Evolutionary conservation across 2,797 vertebrate genomes (phyloP), one percentile per base, ranked within the genome.

Genomic region (Poeciliopsis turneri): DNA sequence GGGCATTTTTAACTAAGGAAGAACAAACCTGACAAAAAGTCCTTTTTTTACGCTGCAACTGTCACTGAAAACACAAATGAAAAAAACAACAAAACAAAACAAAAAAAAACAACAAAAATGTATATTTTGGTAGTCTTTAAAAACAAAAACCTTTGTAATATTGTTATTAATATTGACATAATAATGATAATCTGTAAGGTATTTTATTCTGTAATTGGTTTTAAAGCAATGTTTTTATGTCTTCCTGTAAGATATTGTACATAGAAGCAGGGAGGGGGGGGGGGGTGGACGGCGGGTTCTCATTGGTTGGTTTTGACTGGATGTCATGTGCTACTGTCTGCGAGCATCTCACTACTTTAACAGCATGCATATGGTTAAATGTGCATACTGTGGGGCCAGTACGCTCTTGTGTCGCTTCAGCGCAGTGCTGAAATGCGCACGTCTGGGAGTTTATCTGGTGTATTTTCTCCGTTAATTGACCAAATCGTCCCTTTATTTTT

Each of bases 221-320:
- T 96, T 94, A 97, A 97, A 95, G 90, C 92, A 93, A 96, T 96
- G 95, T 95, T 94, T 96, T 96, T 94, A 95, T 95, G 96, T 95
- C 96, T 92, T 96, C 96, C 95, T 98, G 97, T 99, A 98, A 97
- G 95, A 97, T 97, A 97, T 92, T 98, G 97, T 99, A 98, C 95
- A 99, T 98, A 98, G 79, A 95, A 30, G 68, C 12, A 36, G 78
- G 82, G 86, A 59, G 76, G 86, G 84, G 59, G 66, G 59, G n/a
- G 53, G 45, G 75, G 78, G 66, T 11, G 23, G 23, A 25, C 5
- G 71, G 46, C 75, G 82, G 76, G 2, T 91, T 93, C 89, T 85
- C 76, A 90, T 92, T 89, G 87, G 92, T 90, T 91, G 91, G 89
- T 93, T 92, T 86, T 86, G 86, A 91, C 88, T 92, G 91, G 90